Percentiles rank a stretch among this genome's conserved stretches.
phyloP scores from a whole-genome alignment of 2,113 vertebrate species.

The Lathamus discolor region DNA sequence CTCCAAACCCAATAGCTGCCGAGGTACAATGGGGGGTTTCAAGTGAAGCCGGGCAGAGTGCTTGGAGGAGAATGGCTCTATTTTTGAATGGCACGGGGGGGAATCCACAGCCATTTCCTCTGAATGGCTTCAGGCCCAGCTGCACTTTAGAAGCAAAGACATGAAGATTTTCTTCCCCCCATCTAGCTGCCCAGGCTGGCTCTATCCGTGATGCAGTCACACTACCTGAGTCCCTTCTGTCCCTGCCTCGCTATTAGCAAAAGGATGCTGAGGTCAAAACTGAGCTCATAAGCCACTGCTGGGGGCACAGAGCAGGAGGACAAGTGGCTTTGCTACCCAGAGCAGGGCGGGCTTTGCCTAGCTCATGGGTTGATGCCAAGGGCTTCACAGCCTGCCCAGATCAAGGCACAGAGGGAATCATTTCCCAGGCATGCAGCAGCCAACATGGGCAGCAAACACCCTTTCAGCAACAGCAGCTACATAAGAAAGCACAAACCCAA shows the following conservation, averaged over 20 bases:
- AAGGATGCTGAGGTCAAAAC: not conserved
- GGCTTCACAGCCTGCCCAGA: not conserved
- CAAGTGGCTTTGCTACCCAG: not conserved
- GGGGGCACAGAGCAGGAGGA: not conserved
- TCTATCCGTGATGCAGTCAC: not conserved
- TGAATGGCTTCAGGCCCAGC: conserved; percentile 6
- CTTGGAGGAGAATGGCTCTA: conserved; percentile 5
- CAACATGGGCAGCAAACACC: not conserved
- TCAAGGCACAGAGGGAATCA: not conserved
- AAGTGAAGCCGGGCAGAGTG: not conserved
- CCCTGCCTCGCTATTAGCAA: not conserved
- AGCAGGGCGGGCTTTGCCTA: accelerated
- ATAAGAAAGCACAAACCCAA: not conserved
- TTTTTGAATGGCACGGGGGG: not conserved
- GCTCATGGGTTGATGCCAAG: not conserved
- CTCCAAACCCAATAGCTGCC: not conserved
- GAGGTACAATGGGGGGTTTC: not conserved
- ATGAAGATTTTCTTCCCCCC: not conserved
- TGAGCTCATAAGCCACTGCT: not conserved
- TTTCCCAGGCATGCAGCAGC: not conserved
- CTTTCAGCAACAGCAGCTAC: not conserved
- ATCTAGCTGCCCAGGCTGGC: not conserved
- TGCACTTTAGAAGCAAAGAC: not conserved
- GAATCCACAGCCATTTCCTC: not conserved
- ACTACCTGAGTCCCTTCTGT: not conserved